Base-by-base conservation (phyloP, 2,113 vertebrate species). In the Sebastes fasciatus region DNA sequence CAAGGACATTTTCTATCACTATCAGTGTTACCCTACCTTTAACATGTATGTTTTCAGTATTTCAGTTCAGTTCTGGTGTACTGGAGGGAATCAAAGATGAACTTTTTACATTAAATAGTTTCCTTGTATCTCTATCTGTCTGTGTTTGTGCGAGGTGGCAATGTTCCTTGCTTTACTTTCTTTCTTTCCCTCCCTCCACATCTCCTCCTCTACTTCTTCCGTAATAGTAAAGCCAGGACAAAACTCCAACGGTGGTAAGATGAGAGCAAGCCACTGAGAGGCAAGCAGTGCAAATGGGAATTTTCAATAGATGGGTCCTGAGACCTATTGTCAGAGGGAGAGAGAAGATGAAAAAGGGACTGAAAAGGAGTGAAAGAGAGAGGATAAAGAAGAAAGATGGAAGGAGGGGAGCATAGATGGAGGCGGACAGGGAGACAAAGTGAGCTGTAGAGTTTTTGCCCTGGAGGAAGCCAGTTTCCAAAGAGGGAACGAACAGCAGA, bases 361-460 rank as follows among this genome's bases (percentile, higher is more conserved):
- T 55, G 62, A 69, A 49, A 87, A 14, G 58, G 78, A 83, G 82
- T 19, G 69, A 83, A 90, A 85, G 72, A 83, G 86, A 76, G 64
- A 82, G 79, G 74, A 74, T 86, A 77, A 54, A 84, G 69, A 76
- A 63, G 58, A 77, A 34, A 21, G 49, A 86, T 79, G 77, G 89
- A 90, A 64, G 66, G 70, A 84, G 68, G 86, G 84, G 77, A 74
- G 86, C 63, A 8, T 74, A 55, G 84, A 93, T 89, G 87, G 88
- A 92, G 88, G 87, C 61, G 70, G 88, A 89, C 85, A 87, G 85
- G 78, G 85, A 90, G 86, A 93, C 86, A 90, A 84, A 92, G 83
- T 90, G 89, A 90, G 87, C 90, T 81, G 80, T 82, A 61, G 90
- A 91, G 85, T 88, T 91, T 91, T 81, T 70, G 82, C 90, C 91